Evolutionary conservation across 1,140 invertebrate species (phyloP), one percentile per base, ranked within the genome.

Genomic region (Dendroctonus valens): DNA sequence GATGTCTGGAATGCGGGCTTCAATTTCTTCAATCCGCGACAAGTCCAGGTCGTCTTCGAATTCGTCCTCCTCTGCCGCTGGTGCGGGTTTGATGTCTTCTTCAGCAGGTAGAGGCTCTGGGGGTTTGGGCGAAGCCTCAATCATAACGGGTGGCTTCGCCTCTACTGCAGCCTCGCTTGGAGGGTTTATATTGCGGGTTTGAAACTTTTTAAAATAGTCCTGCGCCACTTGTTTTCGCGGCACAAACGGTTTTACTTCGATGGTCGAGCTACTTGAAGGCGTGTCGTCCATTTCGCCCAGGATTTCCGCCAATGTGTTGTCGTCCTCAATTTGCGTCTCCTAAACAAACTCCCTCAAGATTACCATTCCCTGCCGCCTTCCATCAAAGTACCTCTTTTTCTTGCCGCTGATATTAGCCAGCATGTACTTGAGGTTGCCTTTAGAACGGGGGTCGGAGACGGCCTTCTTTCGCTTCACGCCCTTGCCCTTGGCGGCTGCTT

Each of bases 381-480:
- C 26, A 2, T 9, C 41, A 52, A 68, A 15, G 72, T 73, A 85
- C 84, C 65, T 83, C 81, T 77, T 86, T 86, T 91, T 93, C 74
- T 94, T 95, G n/a, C 85, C 81, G 6, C 91, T 85, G 82, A 93
- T 92, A 72, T 88, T 91, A 67, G 88, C 87, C 58, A 97, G 82
- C 82, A 98, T 89, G 72, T 86, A 91, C 58, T 90, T 86, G 61
- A 96, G 90, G 72, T 84, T 89, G 70, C 84, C 82, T 79, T 85
- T 85, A 53, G 75, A 73, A 58, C 78, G 71, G 52, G 83, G 85
- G 59, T 78, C 83, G 55, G 81, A 79, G 52, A 71, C 80, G 72
- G 67, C 71, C 58, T 75, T 78, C 57, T 73, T 81, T 74, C 73
- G 79, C 76, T 78, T 79, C 67, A 65, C 80, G 75, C 72, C 78